These are phyloP conservation scores for Scytalopus superciliaris DNA, from an alignment of 2,113 vertebrate species.

Conservation along the genomic window DNA sequence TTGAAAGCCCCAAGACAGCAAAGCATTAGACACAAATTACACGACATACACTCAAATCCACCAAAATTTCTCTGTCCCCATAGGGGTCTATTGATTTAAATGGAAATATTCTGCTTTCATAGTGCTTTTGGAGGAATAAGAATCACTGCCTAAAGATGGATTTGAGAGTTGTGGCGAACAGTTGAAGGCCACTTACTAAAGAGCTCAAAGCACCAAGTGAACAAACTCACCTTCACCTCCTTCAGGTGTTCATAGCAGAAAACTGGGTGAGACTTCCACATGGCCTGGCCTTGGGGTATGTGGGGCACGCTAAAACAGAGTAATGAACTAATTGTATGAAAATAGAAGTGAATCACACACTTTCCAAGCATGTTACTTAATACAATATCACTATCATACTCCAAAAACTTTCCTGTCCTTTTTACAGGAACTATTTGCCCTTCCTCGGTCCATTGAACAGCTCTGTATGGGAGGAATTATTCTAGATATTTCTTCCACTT, in stretches of 20 bases:
- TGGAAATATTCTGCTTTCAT: background rate
- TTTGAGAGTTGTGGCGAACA: background rate
- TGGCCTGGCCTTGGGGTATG: background rate
- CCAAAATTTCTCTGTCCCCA: background rate
- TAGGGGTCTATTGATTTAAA: background rate
- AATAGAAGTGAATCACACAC: background rate
- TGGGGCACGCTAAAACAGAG: background rate
- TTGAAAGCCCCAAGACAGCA: background rate
- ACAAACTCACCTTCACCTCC: background rate
- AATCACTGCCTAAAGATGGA: background rate
- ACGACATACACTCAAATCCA: background rate
- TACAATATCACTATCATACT: background rate
- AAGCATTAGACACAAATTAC: background rate
- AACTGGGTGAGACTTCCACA: background rate
- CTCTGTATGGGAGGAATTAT: background rate
- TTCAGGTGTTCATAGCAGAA: background rate
- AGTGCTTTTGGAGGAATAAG: background rate
- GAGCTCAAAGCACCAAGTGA: background rate
- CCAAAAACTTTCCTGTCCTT: background rate
- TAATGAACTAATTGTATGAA: background rate
- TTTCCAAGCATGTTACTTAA: background rate
- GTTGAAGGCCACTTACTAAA: background rate
- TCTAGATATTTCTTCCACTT: background rate
- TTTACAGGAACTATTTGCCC: background rate
- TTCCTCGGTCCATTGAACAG: background rate